Percentiles rank a stretch among this genome's conserved stretches.
Evolutionary conservation across 1,140 invertebrate species (phyloP).

Genomic region (Drosophila ironensis): DNA sequence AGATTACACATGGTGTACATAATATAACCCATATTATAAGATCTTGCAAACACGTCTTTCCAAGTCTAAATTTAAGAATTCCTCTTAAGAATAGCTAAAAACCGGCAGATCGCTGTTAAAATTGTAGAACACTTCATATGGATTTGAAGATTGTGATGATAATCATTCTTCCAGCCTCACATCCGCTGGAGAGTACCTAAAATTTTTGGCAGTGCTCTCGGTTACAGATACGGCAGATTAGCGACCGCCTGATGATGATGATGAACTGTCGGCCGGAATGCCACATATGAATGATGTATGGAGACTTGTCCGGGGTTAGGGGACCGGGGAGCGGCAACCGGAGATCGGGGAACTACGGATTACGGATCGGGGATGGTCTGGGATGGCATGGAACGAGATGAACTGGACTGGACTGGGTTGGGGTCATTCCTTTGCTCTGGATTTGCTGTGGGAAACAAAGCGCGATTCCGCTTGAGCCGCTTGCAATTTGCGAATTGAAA

Average conservation of each 20-base stretch:
- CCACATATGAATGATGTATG: neutral
- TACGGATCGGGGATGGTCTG: conserved; percentile 3
- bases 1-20: too few relatives aligned
- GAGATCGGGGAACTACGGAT: neutral
- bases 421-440: conserved; percentile 27
- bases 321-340: too few relatives aligned
- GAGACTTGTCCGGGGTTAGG: neutral
- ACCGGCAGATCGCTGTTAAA: too few relatives aligned
- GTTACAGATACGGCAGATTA: conserved; percentile 23
- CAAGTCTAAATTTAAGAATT: too few relatives aligned
- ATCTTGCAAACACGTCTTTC: too few relatives aligned
- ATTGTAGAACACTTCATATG: too few relatives aligned
- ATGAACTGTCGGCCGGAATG: conserved; percentile 31
- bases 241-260: conserved; percentile 29
- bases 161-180: too few relatives aligned
- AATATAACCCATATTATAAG: too few relatives aligned
- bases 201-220: conserved; percentile 3
- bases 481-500: conserved; percentile 72
- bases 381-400: conserved; percentile 3
- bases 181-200: too few relatives aligned
- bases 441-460: conserved; percentile 49
- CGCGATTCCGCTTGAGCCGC: conserved; percentile 36
- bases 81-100: too few relatives aligned
- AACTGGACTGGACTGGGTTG: conserved; percentile 2
- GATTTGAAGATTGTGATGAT: neutral